Evolutionary conservation across 1,140 invertebrate species (phyloP).

Genomic region (Sinonovacula constricta): DNA sequence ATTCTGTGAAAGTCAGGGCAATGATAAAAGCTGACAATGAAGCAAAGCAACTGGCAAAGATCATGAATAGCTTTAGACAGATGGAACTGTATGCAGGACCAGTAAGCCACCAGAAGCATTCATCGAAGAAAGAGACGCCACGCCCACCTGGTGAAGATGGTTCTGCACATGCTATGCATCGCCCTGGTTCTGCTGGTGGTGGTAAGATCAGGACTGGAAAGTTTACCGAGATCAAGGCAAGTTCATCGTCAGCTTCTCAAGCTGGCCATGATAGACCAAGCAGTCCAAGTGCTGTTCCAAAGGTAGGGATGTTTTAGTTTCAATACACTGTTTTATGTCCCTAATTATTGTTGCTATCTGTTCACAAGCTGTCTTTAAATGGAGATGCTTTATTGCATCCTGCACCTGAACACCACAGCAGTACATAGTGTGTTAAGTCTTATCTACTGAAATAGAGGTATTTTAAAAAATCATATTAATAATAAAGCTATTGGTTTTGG

Average conservation of each 20-base stretch:
- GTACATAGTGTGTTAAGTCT: no score
- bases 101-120: constrained; percentile 37
- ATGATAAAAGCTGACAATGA: constrained; percentile 64
- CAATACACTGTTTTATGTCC: no score
- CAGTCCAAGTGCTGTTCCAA: constrained; percentile 44
- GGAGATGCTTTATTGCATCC: no score
- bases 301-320: no score
- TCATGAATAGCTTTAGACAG: constrained; percentile 69
- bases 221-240: constrained; percentile 61
- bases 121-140: constrained; percentile 39
- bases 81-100: constrained; percentile 70
- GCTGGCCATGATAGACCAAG: neutral
- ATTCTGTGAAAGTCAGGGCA: constrained; percentile 48
- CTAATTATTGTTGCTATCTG: no score
- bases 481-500: no score
- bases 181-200: constrained; percentile 50
- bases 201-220: constrained; percentile 50
- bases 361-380: no score
- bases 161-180: constrained; percentile 21
- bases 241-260: constrained; percentile 25
- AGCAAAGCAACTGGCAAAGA: constrained; percentile 65
- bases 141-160: constrained; percentile 20
- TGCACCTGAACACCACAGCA: no score
- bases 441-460: no score
- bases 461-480: no score